Conservation (phyloP, 2,888 invertebrate genomes). For the Ceraclea dissimilis region DNA sequence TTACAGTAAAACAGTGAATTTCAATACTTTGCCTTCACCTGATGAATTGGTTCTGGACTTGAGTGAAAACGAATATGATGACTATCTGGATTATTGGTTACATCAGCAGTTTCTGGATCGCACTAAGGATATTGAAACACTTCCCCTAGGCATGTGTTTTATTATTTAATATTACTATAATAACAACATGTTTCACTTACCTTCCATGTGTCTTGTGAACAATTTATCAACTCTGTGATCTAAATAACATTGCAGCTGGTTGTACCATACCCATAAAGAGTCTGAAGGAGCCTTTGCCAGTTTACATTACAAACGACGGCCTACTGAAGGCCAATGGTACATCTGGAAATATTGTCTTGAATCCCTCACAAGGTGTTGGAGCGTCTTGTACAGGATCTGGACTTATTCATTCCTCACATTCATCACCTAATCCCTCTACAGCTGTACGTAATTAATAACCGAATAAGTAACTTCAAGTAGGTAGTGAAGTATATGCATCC, state of each 20-base stretch:
- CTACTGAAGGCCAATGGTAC: constrained; percentile 26
- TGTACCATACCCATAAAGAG: constrained; percentile 14
- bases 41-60: constrained; percentile 36
- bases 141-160: too few species aligned
- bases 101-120: constrained; percentile 36
- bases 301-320: constrained; percentile 26
- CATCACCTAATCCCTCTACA: background rate
- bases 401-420: background rate
- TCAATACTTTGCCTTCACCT: constrained; percentile 33
- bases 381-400: constrained; percentile 13
- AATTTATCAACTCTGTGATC: too few species aligned
- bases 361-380: constrained; percentile 4
- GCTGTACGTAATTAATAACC: background rate
- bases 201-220: too few species aligned
- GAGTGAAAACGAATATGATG: constrained; percentile 43
- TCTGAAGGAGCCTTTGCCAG: constrained; percentile 23
- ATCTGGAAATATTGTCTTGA: constrained; percentile 22
- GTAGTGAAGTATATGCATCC: too few species aligned
- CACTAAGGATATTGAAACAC: too few species aligned
- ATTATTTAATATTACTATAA: too few species aligned
- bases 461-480: background rate
- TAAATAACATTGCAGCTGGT: constrained; percentile 28
- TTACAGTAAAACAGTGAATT: background rate
- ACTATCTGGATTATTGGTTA: constrained; percentile 42
- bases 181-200: too few species aligned